Evolutionary conservation across 2,797 vertebrate genomes (phyloP), one percentile per base, ranked within the genome.

Genomic region (Bovichtus variegatus): DNA sequence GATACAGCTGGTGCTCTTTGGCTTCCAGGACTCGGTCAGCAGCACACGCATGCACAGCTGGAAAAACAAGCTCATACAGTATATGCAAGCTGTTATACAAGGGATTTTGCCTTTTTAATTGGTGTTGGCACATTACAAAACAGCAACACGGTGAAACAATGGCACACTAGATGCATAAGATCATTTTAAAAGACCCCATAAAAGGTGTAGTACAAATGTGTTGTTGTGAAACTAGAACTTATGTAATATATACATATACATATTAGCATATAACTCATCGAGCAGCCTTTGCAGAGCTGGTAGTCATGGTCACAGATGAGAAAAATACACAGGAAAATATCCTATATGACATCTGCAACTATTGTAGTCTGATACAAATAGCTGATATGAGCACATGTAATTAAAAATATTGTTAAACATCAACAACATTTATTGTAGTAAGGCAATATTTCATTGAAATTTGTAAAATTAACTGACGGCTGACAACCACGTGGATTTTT

Each of bases 11-110:
- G 96, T 98, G 41, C 92, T 99, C 47, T 99, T 98, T 69, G 97
- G 97, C 67, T 99, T 99, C 91, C 98, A 99, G 92, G 97, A 98
- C 92, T 97, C 97, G 1, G 98, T 99, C 88, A 96, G 93, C 88
- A 96, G 93, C 43, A 49, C 64, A 63, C 55, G 25, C 21, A 51
- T 25, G 9, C 51, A 62, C 19, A 64, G 21, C 5, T n/a, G 16
- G 5, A 51, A 60, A 49, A 8, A 31, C 5, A 46, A 5, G 15
- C 21, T 36, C 0, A 27, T 5, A 23, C 19, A 5, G 2, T 15
- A 16, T 19, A 38, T 27, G 2, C 16, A 58, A 25, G 3, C 27
- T 44, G 25, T 36, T 12, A 9, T 41, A 5, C 2, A 47, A 27
- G 23, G 4, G 7, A 16, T 29, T 15, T 6, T 0, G 8, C 9